These are phyloP conservation scores for Sylvilagus bachmani DNA, from an alignment of 2,113 vertebrate species.

Conservation along the genomic window DNA sequence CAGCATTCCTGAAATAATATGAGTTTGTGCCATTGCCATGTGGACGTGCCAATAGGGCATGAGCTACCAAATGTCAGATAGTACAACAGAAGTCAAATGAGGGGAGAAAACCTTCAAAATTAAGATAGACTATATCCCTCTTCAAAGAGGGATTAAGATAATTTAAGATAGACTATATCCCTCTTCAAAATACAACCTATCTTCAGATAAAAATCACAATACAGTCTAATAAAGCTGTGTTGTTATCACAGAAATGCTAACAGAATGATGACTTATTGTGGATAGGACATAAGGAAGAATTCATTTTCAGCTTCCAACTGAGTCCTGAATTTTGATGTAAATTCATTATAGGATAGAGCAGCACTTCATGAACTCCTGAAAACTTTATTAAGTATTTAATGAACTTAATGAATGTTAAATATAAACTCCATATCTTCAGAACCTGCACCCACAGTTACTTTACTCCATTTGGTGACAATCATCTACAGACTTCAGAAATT, in stretches of 20 bases:
- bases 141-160: neutral
- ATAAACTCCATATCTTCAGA: constrained; percentile 32
- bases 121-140: neutral
- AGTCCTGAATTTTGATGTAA: constrained; percentile 59
- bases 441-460: constrained; percentile 28
- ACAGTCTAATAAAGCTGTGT: constrained; percentile 21
- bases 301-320: constrained; percentile 49
- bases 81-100: neutral
- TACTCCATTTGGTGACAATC: constrained; percentile 32
- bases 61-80: neutral
- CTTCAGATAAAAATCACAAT: neutral
- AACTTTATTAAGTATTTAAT: constrained; percentile 79
- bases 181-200: neutral
- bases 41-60: neutral
- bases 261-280: constrained; percentile 28
- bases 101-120: neutral
- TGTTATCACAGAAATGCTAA: neutral
- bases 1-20: neutral
- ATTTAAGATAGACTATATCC: neutral
- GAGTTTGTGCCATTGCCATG: neutral
- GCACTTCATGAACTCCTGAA: constrained; percentile 76
- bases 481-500: constrained; percentile 5
- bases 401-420: constrained; percentile 81
- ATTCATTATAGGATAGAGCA: constrained; percentile 72
- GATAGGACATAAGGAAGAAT: constrained; percentile 16